Conservation (phyloP, 1,140 invertebrate genomes). For the Sweltsa coloradensis region DNA sequence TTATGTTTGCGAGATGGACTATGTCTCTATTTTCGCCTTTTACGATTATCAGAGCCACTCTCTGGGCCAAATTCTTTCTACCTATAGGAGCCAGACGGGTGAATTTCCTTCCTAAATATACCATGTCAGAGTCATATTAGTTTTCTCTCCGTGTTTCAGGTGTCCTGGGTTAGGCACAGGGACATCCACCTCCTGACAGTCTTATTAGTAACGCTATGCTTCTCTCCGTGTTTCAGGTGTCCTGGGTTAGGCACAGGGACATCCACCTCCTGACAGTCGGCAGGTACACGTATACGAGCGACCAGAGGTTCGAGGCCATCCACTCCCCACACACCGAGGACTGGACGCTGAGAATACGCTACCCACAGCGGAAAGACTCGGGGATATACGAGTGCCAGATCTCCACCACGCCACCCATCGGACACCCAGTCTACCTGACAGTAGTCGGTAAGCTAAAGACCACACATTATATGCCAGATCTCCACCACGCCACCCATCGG, state of each 20-base stretch:
- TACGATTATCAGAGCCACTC: no score
- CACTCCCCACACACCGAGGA: slow-evolving; percentile 64
- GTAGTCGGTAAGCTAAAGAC: slow-evolving; percentile 74
- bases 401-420: slow-evolving; percentile 71
- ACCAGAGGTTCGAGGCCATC: slow-evolving; percentile 66
- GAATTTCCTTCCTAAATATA: no score
- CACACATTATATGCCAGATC: no score
- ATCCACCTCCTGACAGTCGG: slow-evolving; percentile 77
- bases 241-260: slow-evolving; percentile 76
- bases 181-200: slow-evolving; percentile 78
- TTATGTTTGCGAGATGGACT: no score
- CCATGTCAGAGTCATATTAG: no score
- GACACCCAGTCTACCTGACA: slow-evolving; percentile 59
- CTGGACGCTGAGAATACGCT: slow-evolving; percentile 61
- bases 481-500: no score
- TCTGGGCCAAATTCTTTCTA: no score
- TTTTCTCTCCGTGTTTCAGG: no score
- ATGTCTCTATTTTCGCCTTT: no score
- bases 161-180: slow-evolving; percentile 78
- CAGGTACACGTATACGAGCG: slow-evolving; percentile 73
- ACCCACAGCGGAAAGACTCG: slow-evolving; percentile 61
- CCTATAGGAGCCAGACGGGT: no score
- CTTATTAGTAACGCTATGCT: no score
- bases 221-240: slow-evolving; percentile 64
- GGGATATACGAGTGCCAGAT: slow-evolving; percentile 81